phyloP scores from a whole-genome alignment of 2,888 invertebrate genomes.

The Aphrophora alni region DNA sequence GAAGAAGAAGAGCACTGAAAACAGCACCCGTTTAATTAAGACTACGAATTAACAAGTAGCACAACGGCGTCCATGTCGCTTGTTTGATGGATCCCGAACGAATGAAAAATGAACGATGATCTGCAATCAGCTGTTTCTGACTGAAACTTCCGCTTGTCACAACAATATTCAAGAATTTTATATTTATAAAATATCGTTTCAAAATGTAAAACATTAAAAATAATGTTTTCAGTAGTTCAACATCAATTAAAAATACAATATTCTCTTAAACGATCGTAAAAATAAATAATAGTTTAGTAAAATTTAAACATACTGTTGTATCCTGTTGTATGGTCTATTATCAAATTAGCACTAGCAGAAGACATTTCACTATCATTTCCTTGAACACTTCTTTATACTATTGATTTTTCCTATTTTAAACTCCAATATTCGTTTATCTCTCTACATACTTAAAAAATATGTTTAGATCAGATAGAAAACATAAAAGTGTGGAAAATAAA shows the following conservation, averaged over 20 bases:
- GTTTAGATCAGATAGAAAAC: no score
- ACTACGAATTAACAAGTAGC: slow-evolving; percentile 44
- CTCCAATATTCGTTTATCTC: background rate
- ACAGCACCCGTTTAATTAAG: slow-evolving; percentile 45
- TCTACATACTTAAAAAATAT: background rate
- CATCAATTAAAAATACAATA: no score
- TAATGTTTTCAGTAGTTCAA: no score
- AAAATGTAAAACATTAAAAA: background rate
- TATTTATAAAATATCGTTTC: background rate
- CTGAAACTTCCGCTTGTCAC: background rate
- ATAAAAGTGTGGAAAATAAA: no score
- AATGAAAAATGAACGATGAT: slow-evolving; percentile 17
- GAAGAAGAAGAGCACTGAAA: slow-evolving; percentile 45
- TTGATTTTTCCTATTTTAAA: background rate
- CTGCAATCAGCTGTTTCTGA: background rate
- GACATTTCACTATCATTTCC: background rate
- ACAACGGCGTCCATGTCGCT: slow-evolving; percentile 46
- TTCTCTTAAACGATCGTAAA: background rate
- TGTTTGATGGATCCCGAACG: slow-evolving; percentile 41
- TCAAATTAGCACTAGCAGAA: background rate
- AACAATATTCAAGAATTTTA: background rate
- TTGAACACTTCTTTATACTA: background rate
- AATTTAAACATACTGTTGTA: background rate
- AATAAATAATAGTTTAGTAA: background rate
- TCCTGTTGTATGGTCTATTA: background rate